Percentiles rank a stretch among this genome's conserved stretches.
phyloP scores from a whole-genome alignment of 2,888 invertebrate species.

The Hylaea fasciaria region DNA sequence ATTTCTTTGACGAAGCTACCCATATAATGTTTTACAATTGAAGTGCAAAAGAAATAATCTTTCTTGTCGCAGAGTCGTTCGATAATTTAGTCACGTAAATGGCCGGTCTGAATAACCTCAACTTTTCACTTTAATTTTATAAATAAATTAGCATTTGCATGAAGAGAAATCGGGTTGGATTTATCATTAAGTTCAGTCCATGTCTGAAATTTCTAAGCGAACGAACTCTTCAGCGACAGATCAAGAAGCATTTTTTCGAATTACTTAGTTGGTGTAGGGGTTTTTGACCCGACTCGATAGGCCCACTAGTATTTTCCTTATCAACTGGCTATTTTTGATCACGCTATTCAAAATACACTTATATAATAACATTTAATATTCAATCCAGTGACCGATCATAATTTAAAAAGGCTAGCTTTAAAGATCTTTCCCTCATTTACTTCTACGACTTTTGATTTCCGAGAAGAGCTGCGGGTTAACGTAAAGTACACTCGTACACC shows the following conservation, averaged over 20 bases:
- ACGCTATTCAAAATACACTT: too few relatives aligned
- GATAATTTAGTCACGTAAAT: conserved; percentile 34
- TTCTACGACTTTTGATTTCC: conserved; percentile 12
- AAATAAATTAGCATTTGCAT: conserved; percentile 30
- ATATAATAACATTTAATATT: too few relatives aligned
- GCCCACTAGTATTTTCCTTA: too few relatives aligned
- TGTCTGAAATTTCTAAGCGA: conserved; percentile 4
- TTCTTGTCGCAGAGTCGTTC: conserved; percentile 20
- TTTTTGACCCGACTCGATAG: too few relatives aligned
- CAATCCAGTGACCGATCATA: not conserved
- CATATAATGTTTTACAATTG: conserved; percentile 7
- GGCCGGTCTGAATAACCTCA: conserved; percentile 26
- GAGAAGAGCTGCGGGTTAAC: conserved; percentile 5
- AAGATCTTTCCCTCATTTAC: conserved; percentile 1
- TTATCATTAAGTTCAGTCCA: conserved; percentile 18
- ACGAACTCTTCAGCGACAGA: not conserved
- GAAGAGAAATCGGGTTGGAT: conserved; percentile 22
- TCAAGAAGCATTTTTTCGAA: too few relatives aligned
- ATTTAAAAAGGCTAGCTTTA: not conserved
- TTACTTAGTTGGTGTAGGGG: too few relatives aligned
- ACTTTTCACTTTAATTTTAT: conserved; percentile 32
- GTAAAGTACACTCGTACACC: conserved; percentile 17
- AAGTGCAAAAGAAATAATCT: conserved; percentile 21
- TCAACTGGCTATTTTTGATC: too few relatives aligned
- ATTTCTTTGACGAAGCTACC: too few relatives aligned